phyloP scores from a whole-genome alignment of 2,113 vertebrate genomes.

The Heterocephalus glaber region DNA sequence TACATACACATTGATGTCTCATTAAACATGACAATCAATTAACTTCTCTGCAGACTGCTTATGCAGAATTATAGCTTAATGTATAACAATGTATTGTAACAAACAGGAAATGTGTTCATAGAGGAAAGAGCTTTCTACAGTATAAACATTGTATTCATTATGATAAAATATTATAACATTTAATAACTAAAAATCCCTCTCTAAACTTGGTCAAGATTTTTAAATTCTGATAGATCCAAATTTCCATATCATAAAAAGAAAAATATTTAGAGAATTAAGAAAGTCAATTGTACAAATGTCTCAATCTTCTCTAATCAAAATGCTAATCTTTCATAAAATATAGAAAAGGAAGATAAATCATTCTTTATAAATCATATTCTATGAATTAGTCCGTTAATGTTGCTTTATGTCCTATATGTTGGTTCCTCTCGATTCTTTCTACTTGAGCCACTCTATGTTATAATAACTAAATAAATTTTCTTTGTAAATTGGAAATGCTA shows the following conservation, averaged over 20 bases:
- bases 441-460: neutral
- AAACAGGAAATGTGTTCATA: neutral
- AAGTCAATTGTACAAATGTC: neutral
- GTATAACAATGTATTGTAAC: neutral
- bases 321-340: neutral
- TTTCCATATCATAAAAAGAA: neutral
- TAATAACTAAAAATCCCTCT: neutral
- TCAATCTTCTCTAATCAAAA: constrained; percentile 22
- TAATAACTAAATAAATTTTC: neutral
- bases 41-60: neutral
- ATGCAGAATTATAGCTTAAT: neutral
- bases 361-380: neutral
- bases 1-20: neutral
- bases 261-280: constrained; percentile 12
- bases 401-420: neutral
- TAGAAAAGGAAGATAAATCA: neutral
- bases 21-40: neutral
- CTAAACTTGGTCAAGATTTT: neutral
- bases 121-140: neutral
- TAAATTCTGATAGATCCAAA: neutral
- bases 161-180: neutral
- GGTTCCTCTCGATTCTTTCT: neutral
- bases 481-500: neutral
- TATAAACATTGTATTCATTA: neutral
- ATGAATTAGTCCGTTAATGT: neutral